These are phyloP conservation scores for Melanotaenia pygmaea DNA, from an alignment of 2,797 vertebrate species.

Conservation along the genomic window DNA sequence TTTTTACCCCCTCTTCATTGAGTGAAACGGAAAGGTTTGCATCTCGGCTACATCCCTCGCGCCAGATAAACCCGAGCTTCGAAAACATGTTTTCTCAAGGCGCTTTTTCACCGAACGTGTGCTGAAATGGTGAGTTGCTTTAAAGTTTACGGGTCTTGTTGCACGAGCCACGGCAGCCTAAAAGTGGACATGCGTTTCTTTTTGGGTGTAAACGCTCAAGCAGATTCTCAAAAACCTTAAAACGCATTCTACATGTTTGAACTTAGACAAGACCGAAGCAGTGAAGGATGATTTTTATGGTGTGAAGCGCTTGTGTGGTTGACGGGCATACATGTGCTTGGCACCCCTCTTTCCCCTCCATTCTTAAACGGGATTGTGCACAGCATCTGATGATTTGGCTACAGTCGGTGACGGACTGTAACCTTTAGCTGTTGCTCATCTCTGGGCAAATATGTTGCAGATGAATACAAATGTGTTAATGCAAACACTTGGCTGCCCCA, in stretches of 20 bases:
- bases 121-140: slow-evolving; percentile 80
- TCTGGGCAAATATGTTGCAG: not conserved
- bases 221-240: too few relatives aligned
- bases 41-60: not conserved
- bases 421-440: not conserved
- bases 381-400: slow-evolving; percentile 14
- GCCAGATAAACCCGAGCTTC: not conserved
- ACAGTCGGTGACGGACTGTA: not conserved
- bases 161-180: slow-evolving; percentile 32
- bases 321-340: slow-evolving; percentile 69
- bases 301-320: slow-evolving; percentile 36
- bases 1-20: not conserved
- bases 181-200: not conserved
- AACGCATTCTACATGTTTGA: not conserved
- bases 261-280: not conserved
- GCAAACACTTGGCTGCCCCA: not conserved
- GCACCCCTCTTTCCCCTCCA: slow-evolving; percentile 48
- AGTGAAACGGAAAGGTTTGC: not conserved
- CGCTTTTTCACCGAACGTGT: slow-evolving; percentile 44
- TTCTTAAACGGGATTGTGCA: slow-evolving; percentile 41
- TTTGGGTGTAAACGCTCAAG: not conserved
- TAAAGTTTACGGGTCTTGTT: slow-evolving; percentile 60
- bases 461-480: not conserved
- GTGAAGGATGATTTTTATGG: slow-evolving; percentile 17
- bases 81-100: slow-evolving; percentile 17